Conservation (phyloP, 2,113 vertebrate species). For the Centropus unirufus region DNA sequence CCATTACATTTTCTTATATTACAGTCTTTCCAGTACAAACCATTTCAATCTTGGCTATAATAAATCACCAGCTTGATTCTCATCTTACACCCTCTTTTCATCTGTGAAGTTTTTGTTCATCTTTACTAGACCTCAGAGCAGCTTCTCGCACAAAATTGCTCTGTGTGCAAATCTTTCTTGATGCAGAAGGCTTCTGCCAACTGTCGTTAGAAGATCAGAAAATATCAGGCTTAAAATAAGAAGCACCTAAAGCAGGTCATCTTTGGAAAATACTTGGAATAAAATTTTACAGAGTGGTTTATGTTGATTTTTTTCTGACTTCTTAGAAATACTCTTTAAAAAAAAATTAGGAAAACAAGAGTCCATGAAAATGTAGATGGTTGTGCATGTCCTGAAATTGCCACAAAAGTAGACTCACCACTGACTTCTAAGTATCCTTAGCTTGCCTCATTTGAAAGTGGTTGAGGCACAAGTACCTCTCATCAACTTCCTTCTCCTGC, state of each 20-base stretch:
- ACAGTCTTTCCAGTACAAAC: slow-evolving; percentile 28
- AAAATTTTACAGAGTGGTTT: neutral
- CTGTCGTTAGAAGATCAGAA: neutral
- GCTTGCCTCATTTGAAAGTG: neutral
- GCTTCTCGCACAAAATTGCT: slow-evolving; percentile 9
- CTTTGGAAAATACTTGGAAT: neutral
- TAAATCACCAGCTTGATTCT: slow-evolving; percentile 5
- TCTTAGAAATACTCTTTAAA: neutral
- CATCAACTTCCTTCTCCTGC: neutral
- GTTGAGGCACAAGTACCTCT: neutral
- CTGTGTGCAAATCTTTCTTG: neutral
- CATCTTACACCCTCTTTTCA: neutral
- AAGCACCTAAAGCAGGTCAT: neutral
- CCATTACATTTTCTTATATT: neutral
- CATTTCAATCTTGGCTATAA: slow-evolving; percentile 22
- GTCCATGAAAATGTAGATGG: neutral
- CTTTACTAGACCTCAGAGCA: slow-evolving; percentile 13
- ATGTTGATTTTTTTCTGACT: neutral
- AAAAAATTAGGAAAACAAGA: neutral
- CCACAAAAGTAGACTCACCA: neutral
- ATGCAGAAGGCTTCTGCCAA: neutral
- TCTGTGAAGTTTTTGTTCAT: slow-evolving; percentile 21
- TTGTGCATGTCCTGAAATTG: neutral
- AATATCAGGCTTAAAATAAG: neutral
- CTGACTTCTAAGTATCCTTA: neutral